These are phyloP conservation scores for Sprattus sprattus DNA, from an alignment of 2,113 vertebrate species.

Conservation along the genomic window DNA sequence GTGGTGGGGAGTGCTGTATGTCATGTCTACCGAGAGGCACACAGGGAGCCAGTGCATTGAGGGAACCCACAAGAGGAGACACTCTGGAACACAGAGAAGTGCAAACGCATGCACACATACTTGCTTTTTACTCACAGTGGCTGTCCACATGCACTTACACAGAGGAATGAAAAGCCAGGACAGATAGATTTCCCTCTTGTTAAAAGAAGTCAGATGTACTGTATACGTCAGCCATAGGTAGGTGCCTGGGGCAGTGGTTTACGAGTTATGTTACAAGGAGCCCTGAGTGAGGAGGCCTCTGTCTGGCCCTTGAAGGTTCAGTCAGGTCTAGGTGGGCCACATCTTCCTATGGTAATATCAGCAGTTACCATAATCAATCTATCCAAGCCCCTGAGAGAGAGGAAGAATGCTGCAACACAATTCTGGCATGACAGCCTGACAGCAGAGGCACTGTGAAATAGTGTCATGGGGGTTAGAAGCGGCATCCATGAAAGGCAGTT, in stretches of 20 bases:
- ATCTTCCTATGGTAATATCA: not conserved
- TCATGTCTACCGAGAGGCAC: slow-evolving; percentile 43
- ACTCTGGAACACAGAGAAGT: not conserved
- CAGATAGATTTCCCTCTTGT: not conserved
- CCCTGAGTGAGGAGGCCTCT: too few species aligned
- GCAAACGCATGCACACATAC: not conserved
- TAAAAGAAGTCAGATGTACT: not conserved
- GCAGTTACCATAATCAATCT: not conserved
- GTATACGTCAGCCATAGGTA: not conserved
- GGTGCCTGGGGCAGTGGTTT: too few species aligned
- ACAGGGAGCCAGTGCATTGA: slow-evolving; percentile 21
- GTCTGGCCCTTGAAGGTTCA: slow-evolving; percentile 35
- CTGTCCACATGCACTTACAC: not conserved
- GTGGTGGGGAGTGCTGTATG: slow-evolving; percentile 41
- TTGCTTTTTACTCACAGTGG: not conserved
- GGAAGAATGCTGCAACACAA: slow-evolving; percentile 68
- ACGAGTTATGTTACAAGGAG: too few species aligned
- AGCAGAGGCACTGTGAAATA: slow-evolving; percentile 68
- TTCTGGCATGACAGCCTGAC: slow-evolving; percentile 38
- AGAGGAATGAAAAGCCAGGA: too few species aligned
- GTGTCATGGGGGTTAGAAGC: slow-evolving; percentile 57
- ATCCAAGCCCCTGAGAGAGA: slow-evolving; percentile 45
- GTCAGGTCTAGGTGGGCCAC: slow-evolving; percentile 45
- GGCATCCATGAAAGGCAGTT: slow-evolving; percentile 76
- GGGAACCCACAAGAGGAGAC: not conserved